Percentiles rank a stretch among this genome's conserved stretches.
These are phyloP conservation scores for Eudyptes chrysolophus DNA, from an alignment of 2,113 vertebrate genomes.

Conservation along the genomic window DNA sequence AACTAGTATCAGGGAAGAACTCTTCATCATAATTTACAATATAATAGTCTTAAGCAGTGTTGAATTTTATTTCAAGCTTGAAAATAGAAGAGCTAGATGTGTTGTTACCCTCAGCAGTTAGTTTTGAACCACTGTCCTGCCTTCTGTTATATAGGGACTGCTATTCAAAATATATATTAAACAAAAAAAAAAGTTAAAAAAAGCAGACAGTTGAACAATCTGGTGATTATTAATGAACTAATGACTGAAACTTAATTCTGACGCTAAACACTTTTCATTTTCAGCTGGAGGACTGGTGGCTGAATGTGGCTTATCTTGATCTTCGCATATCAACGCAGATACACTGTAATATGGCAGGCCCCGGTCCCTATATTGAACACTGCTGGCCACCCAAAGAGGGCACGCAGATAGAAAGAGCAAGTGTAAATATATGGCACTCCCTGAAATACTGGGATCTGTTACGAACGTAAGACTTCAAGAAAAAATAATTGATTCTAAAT, in stretches of 20 bases:
- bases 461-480: conserved; percentile 78
- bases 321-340: conserved; percentile 89
- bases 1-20: background rate
- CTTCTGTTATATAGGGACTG: background rate
- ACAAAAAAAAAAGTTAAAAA: background rate
- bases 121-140: background rate
- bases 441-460: conserved; percentile 92
- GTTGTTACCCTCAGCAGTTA: background rate
- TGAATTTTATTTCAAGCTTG: background rate
- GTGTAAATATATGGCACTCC: conserved; percentile 80
- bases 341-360: conserved; percentile 87
- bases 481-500: background rate
- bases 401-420: conserved; percentile 84
- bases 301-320: conserved; percentile 89
- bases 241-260: background rate
- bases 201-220: background rate
- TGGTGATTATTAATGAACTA: background rate
- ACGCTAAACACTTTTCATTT: conserved; percentile 30
- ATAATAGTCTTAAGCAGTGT: background rate
- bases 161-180: background rate
- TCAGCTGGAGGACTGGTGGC: conserved; percentile 98
- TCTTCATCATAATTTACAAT: background rate
- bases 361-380: conserved; percentile 85
- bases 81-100: background rate
- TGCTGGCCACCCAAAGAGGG: conserved; percentile 89